Conservation (phyloP, 37 sponge, comb jelly and placozoan genomes). For the Dysidea cf. avara region DNA sequence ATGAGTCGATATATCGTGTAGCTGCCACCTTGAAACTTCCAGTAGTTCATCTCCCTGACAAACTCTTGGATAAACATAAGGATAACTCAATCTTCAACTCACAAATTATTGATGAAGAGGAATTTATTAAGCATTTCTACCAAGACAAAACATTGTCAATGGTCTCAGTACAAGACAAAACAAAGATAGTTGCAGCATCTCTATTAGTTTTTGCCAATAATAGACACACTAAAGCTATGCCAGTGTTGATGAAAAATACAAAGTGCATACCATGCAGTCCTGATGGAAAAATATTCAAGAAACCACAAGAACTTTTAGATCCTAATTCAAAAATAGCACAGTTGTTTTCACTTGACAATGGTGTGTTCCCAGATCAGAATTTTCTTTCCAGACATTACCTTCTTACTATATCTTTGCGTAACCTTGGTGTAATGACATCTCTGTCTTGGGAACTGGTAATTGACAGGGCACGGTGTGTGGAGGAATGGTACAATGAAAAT, state of each 20-base stretch:
- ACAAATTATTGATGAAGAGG: too few species aligned
- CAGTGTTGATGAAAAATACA: neutral
- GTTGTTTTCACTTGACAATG: conserved; percentile 8
- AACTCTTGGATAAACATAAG: too few species aligned
- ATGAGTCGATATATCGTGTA: too few species aligned
- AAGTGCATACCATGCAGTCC: conserved; percentile 62
- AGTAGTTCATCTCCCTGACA: too few species aligned
- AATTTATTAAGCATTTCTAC: too few species aligned
- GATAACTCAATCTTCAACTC: too few species aligned
- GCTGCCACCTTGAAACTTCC: too few species aligned
- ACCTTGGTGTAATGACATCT: neutral
- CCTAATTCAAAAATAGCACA: neutral
- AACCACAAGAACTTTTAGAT: neutral
- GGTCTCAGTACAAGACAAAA: too few species aligned
- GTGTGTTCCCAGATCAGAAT: conserved; percentile 3
- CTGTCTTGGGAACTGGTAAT: conserved; percentile 7
- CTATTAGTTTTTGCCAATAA: too few species aligned
- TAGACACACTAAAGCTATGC: too few species aligned
- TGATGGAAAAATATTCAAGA: conserved; percentile 24
- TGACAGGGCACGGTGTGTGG: neutral
- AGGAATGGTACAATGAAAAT: neutral
- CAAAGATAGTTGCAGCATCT: too few species aligned
- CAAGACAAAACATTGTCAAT: too few species aligned
- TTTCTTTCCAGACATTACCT: neutral
- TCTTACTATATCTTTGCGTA: neutral